Conservation (phyloP, 2,113 vertebrate genomes). For the Carettochelys insculpta region DNA sequence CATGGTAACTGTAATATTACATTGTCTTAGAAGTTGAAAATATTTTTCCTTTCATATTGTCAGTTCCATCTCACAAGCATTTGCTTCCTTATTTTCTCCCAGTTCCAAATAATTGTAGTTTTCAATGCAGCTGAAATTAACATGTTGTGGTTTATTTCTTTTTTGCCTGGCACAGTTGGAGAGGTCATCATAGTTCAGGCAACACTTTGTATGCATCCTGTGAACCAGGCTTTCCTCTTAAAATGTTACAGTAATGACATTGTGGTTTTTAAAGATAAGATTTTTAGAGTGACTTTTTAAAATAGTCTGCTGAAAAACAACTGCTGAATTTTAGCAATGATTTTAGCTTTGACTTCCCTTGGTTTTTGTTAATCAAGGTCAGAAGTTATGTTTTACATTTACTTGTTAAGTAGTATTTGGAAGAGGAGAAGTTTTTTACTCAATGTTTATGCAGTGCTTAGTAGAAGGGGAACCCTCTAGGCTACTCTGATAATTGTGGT, state of each 20-base stretch:
- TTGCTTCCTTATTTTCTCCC: background rate
- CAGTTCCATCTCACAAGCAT: background rate
- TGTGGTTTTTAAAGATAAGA: background rate
- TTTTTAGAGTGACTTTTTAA: background rate
- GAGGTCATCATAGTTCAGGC: background rate
- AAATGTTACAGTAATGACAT: background rate
- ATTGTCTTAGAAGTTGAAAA: background rate
- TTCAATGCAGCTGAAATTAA: background rate
- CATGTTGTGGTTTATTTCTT: background rate
- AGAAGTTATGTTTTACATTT: background rate
- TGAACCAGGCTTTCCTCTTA: background rate
- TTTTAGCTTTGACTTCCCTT: background rate
- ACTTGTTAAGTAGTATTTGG: background rate
- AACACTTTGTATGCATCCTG: background rate
- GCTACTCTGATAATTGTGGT: background rate
- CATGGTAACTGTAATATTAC: background rate
- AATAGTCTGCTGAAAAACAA: background rate
- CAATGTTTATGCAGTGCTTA: background rate
- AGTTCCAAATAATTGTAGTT: background rate
- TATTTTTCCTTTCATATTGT: background rate
- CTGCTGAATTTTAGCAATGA: conserved; percentile 10
- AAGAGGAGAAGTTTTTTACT: background rate
- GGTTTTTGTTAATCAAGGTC: background rate
- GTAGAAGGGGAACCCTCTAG: background rate
- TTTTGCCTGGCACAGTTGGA: background rate